Evolutionary conservation across 2,888 invertebrate genomes (phyloP).

Genomic region (Julus scanicus): DNA sequence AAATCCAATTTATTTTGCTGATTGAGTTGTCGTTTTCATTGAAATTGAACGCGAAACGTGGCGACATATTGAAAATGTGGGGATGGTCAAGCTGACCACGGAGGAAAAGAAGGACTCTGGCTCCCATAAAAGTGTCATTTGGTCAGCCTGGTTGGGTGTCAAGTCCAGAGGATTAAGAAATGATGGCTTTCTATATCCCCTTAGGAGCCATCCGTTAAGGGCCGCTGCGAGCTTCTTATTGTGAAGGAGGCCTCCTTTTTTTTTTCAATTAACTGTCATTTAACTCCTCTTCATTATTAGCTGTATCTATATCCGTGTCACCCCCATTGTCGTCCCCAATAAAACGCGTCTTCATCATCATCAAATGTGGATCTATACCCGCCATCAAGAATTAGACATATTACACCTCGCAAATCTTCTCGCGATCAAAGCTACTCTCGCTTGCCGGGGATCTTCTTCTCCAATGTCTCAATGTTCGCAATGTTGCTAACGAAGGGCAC

Average conservation of each 20-base stretch:
- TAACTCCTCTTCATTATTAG: slow-evolving; percentile 39
- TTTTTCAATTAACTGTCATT: slow-evolving; percentile 36
- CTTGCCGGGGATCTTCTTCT: neutral
- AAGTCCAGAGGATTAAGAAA: slow-evolving; percentile 34
- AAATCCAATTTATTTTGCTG: slow-evolving; percentile 42
- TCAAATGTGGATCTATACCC: slow-evolving; percentile 22
- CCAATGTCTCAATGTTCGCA: too few species aligned
- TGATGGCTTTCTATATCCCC: slow-evolving; percentile 29
- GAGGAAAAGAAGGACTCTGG: neutral
- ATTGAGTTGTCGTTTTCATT: slow-evolving; percentile 9
- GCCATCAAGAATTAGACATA: slow-evolving; percentile 29
- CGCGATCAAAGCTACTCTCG: neutral
- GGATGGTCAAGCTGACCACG: neutral
- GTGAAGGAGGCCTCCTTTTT: slow-evolving; percentile 2
- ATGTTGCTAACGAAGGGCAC: too few species aligned
- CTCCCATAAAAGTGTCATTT: slow-evolving; percentile 38
- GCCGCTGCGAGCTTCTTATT: neutral
- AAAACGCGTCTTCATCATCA: slow-evolving; percentile 42
- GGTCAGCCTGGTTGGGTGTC: slow-evolving; percentile 42
- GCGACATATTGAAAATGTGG: neutral
- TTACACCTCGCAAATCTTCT: slow-evolving; percentile 36
- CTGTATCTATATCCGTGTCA: slow-evolving; percentile 42
- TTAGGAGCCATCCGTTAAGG: slow-evolving; percentile 38
- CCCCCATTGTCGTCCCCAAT: slow-evolving; percentile 36
- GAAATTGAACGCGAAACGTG: slow-evolving; percentile 21